Base-by-base conservation (phyloP, 2,888 invertebrate species). In the Rhopalosiphum nymphaeae region DNA sequence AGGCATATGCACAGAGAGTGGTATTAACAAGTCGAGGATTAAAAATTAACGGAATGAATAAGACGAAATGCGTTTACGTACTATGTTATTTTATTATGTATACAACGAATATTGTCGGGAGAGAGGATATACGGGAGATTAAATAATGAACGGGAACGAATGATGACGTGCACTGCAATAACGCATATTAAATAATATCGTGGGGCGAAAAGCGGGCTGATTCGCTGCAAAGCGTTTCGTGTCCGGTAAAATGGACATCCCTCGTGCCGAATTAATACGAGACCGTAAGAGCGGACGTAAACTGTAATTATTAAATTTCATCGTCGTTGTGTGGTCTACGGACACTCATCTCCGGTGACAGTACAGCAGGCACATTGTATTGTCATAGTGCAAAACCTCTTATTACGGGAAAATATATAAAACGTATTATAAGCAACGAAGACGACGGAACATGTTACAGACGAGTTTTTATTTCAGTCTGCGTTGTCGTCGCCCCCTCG, bases 31-130 rank as follows among this genome's bases (percentile, higher is more conserved):
- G 57, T 29, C 42, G 16, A 57, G 89, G 89, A 57, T 89, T 89
- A 89, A 56, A 57, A 89, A 89, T 89, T 29, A 88, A 89, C 89
- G 11, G 21, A 56, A 85, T 85, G 67, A 67, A 67, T 44, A 44
- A 85, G 44, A 85, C 85, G 44, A 11, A 85, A 44, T 44, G 11
- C 13, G 44, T 44, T 26, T 11, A 26, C 29, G 78, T 36, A 36
- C 25, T 10, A 36, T 78, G 21, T 78, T 78, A 78, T 21, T 21
- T 36, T 53, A 53, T 53, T 53, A 53, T 21, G 21, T 53, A 53
- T 53, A 21, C 21, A 4, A 0, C 53, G 16, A 16, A 5, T 49
- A 49, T 49, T 49, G 0, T 29, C 29, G 16, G 36, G 21, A 67
- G 21, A 78, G 67, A 78, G 36, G 21, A 67, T 67, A 36, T 4